phyloP scores from a whole-genome alignment of 2,888 invertebrate species.

The Lymantria dispar region DNA sequence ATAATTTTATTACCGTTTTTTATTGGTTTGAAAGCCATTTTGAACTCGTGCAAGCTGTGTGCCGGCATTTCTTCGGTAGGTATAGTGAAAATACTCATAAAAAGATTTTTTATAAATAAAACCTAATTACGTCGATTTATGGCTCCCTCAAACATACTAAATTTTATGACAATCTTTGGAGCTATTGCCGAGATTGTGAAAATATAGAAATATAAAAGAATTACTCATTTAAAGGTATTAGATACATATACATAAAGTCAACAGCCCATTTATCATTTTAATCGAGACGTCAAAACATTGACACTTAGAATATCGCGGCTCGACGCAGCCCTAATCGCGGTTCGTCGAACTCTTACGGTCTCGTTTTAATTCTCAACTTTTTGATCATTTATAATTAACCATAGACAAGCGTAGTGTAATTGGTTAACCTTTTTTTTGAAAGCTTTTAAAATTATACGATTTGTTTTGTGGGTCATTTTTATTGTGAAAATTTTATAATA shows the following conservation, averaged over 20 bases:
- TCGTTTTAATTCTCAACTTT: slow-evolving; percentile 38
- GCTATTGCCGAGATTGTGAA: no score
- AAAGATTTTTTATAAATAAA: no score
- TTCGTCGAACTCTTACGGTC: slow-evolving; percentile 24
- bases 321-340: slow-evolving; percentile 18
- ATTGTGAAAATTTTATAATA: slow-evolving; percentile 4
- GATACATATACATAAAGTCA: not conserved
- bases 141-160: no score
- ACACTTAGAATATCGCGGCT: slow-evolving; percentile 1
- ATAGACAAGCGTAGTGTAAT: slow-evolving; percentile 21
- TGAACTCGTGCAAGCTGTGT: no score
- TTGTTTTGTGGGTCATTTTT: slow-evolving; percentile 6
- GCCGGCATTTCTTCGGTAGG: no score
- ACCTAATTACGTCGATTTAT: no score
- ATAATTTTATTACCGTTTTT: no score
- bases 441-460: slow-evolving; percentile 16
- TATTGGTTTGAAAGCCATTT: no score
- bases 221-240: no score
- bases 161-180: no score
- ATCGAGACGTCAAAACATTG: slow-evolving; percentile 3
- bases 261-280: slow-evolving; percentile 2
- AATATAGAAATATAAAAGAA: no score
- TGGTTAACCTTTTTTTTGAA: slow-evolving; percentile 19
- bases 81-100: no score
- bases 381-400: slow-evolving; percentile 32